Percentiles rank a stretch among this genome's conserved stretches.
phyloP scores from a whole-genome alignment of 2,797 vertebrate species.

The Tolypeutes matacus region DNA sequence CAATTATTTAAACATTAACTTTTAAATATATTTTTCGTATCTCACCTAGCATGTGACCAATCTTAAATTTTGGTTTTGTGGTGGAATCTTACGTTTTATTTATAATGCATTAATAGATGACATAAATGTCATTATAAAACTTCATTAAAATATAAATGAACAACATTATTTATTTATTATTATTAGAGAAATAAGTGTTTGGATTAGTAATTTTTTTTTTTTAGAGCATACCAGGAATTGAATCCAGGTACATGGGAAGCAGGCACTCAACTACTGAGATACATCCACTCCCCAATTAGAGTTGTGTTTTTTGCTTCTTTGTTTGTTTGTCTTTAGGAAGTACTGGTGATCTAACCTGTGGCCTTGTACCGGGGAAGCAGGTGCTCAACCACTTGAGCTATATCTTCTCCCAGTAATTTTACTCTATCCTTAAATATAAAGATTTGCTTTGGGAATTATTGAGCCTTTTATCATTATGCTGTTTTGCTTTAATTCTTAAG shows the following conservation, averaged over 20 bases:
- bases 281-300: too few species aligned
- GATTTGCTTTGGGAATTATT: background rate
- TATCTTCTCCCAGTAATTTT: too few species aligned
- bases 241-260: too few species aligned
- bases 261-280: too few species aligned
- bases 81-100: background rate
- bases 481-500: background rate
- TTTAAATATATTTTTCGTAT: background rate
- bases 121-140: background rate
- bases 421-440: background rate
- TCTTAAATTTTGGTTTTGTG: background rate
- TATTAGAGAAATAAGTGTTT: background rate
- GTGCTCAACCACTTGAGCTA: too few species aligned
- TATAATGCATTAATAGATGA: background rate
- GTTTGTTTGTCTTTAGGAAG: too few species aligned
- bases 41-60: background rate
- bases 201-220: background rate
- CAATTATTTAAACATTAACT: background rate
- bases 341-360: too few species aligned
- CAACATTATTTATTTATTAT: background rate
- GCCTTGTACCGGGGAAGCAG: too few species aligned
- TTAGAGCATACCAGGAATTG: too few species aligned
- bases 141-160: conserved; percentile 13
- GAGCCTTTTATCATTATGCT: background rate
- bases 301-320: too few species aligned